Conservation (phyloP, 2,113 vertebrate species). For the Cyanoramphus novaezelandiae region DNA sequence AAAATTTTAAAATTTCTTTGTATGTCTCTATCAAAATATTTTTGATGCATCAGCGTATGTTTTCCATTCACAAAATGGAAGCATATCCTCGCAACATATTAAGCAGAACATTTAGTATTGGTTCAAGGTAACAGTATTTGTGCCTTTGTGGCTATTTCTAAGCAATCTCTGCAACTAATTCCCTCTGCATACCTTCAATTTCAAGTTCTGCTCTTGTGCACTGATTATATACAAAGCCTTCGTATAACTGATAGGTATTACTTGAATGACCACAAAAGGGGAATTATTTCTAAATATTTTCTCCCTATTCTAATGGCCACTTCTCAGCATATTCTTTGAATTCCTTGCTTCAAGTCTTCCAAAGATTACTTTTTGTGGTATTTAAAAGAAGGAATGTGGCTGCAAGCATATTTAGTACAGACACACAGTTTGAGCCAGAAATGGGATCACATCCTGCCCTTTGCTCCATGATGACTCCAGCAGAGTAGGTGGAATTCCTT, state of each 20-base stretch:
- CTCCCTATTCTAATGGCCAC: not conserved
- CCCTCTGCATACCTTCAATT: not conserved
- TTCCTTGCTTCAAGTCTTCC: not conserved
- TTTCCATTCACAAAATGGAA: conserved; percentile 54
- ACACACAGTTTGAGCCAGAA: not conserved
- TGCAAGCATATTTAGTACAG: not conserved
- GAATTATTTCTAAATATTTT: not conserved
- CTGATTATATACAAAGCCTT: not conserved
- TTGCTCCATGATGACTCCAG: not conserved
- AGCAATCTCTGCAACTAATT: not conserved
- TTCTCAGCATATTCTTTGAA: not conserved
- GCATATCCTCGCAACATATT: not conserved
- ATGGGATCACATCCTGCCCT: not conserved
- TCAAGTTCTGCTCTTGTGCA: not conserved
- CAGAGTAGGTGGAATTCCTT: not conserved
- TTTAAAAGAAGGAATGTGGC: not conserved
- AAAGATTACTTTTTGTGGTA: not conserved
- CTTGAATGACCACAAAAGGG: not conserved
- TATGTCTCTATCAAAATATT: conserved; percentile 66
- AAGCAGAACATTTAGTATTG: conserved; percentile 1
- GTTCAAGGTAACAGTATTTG: not conserved
- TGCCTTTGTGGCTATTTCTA: not conserved
- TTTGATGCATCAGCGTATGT: conserved; percentile 12
- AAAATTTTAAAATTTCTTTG: conserved; percentile 35
- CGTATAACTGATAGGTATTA: not conserved